Evolutionary conservation across 2,113 vertebrate species (phyloP), one percentile per base, ranked within the genome.

Genomic region (Percina caprodes): DNA sequence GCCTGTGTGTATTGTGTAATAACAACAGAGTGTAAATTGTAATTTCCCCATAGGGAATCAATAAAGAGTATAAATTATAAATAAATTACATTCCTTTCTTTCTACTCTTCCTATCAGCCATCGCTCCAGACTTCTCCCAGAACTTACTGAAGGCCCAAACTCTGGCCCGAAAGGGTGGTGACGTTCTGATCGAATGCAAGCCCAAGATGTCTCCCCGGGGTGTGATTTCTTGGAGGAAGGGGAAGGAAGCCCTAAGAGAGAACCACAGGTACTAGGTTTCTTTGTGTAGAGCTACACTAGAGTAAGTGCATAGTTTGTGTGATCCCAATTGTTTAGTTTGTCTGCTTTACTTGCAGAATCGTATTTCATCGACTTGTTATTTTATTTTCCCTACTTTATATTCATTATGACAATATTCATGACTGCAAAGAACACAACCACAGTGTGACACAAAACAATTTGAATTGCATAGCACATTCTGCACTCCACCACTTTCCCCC

Each of bases 131-230:
- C 86, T 95, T 95, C 91, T 93, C 95, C 54, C 91, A 94, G 82
- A 95, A 90, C 77, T 74, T 91, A 79, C 54, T 95, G 81, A 93
- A 93, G 85, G 69, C 90, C 52, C 93, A 94, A 85, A 95, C 94
- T 67, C 85, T 95, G 87, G 94, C 88, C 93, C 96, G 89, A 95
- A 96, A 90, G 94, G 95, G 94, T 74, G 96, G 92, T 71, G 97
- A 97, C 91, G 94, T 99, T 60, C 46, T 96, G 71, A 95, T 99
- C 46, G 97, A 99, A 72, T 99, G 98, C 91, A 96, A 95, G 83
- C 97, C 98, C 9, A 93, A 95, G 89, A 97, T 96, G 72, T 98
- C 98, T 91, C 98, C 98, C 26, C 97, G 96, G 59, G 97, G 97
- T 70, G 88, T 96, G 59, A 97, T 98, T 84, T 96, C 96, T 13